These are phyloP conservation scores for Buphagus erythrorhynchus DNA, from an alignment of 2,797 vertebrate species.

Conservation along the genomic window DNA sequence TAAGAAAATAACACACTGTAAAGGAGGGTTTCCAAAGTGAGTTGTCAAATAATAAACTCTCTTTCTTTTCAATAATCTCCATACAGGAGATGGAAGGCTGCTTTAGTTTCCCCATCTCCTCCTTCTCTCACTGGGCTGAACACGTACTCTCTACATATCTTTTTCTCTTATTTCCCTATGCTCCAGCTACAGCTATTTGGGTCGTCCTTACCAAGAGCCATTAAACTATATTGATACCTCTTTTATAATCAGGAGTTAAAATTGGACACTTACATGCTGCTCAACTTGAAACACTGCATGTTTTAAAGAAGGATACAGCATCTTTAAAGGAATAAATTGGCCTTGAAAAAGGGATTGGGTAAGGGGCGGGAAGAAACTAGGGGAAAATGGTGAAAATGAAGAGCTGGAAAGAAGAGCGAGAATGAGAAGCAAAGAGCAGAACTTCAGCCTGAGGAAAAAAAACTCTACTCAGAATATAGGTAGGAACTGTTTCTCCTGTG, in stretches of 20 bases:
- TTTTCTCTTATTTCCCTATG: not conserved
- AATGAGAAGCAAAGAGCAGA: not conserved
- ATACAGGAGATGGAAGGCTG: not conserved
- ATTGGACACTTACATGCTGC: not conserved
- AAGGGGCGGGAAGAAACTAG: not conserved
- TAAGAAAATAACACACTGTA: not conserved
- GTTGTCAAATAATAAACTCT: not conserved
- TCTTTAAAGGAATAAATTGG: not conserved
- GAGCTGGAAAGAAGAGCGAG: accelerated
- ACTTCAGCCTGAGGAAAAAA: not conserved
- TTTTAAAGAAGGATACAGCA: not conserved
- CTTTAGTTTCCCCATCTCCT: not conserved
- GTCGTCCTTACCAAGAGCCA: not conserved
- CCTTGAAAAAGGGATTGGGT: not conserved
- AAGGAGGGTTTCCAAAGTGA: not conserved
- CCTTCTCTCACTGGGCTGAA: not conserved
- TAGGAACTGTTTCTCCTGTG: not conserved
- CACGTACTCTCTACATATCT: not conserved
- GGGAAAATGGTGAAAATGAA: not conserved
- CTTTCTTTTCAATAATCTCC: not conserved
- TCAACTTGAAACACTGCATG: not conserved
- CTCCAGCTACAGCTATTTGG: not conserved
- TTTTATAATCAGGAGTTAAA: not conserved
- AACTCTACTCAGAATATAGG: not conserved
- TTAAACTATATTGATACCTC: not conserved